Conservation (phyloP, 2,113 vertebrate species). For the Carassius auratus region DNA sequence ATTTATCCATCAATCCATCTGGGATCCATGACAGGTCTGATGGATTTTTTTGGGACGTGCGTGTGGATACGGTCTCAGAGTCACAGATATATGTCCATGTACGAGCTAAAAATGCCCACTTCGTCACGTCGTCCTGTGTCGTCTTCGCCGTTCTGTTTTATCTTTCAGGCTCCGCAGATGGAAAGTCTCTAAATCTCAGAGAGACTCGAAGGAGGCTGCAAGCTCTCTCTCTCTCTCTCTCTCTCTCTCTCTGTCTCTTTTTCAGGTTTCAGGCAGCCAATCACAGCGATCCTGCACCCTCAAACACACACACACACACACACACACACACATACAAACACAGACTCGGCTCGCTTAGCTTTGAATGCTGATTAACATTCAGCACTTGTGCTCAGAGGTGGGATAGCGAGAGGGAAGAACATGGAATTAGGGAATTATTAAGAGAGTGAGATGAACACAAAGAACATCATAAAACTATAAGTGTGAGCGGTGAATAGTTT, state of each 20-base stretch:
- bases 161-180: constrained; percentile 32
- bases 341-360: constrained; percentile 47
- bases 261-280: constrained; percentile 72
- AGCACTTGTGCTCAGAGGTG: constrained; percentile 55
- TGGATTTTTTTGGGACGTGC: neutral
- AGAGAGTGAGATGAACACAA: constrained; percentile 39
- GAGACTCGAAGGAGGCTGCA: constrained; percentile 56
- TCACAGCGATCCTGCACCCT: constrained; percentile 68
- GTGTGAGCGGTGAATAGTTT: neutral
- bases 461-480: constrained; percentile 38
- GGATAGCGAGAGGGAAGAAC: constrained; percentile 41
- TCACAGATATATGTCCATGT: neutral
- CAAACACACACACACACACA: constrained; percentile 3
- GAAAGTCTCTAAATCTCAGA: constrained; percentile 44
- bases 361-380: constrained; percentile 69
- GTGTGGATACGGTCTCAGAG: constrained; percentile 13
- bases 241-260: constrained; percentile 18
- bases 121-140: neutral
- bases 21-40: neutral
- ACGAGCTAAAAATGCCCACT: neutral
- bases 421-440: neutral
- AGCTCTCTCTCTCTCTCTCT: constrained; percentile 35
- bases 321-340: constrained; percentile 20
- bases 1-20: constrained; percentile 37
- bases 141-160: constrained; percentile 32